These are phyloP conservation scores for Danaus melanippus DNA, from an alignment of 1,140 invertebrate species.

Conservation along the genomic window DNA sequence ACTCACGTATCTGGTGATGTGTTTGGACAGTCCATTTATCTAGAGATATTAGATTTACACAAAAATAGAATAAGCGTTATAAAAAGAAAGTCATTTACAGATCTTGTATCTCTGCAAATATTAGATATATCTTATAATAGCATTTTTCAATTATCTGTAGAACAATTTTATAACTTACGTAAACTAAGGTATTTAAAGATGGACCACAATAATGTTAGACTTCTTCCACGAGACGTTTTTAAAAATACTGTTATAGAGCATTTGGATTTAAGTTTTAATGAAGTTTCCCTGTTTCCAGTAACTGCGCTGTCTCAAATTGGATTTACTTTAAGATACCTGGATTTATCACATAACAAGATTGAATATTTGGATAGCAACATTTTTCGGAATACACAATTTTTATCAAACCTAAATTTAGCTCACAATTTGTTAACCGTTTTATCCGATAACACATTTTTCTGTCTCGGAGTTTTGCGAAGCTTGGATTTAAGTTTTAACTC, in stretches of 20 bases:
- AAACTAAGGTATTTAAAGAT: slow-evolving; percentile 84
- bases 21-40: slow-evolving; percentile 77
- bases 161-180: slow-evolving; percentile 85
- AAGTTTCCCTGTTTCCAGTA: slow-evolving; percentile 82
- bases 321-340: slow-evolving; percentile 81
- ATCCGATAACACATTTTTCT: slow-evolving; percentile 91
- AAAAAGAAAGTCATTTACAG: slow-evolving; percentile 82
- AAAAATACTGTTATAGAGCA: slow-evolving; percentile 85
- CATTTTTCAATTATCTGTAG: slow-evolving; percentile 82
- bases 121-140: slow-evolving; percentile 86
- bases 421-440: slow-evolving; percentile 87
- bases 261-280: slow-evolving; percentile 85
- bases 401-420: slow-evolving; percentile 84
- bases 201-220: slow-evolving; percentile 82
- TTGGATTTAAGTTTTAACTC: slow-evolving; percentile 87
- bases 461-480: slow-evolving; percentile 82
- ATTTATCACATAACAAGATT: slow-evolving; percentile 85
- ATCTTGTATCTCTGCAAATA: slow-evolving; percentile 80
- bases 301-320: slow-evolving; percentile 82
- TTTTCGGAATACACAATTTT: slow-evolving; percentile 85
- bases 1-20: slow-evolving; percentile 78
- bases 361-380: slow-evolving; percentile 91
- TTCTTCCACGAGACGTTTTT: slow-evolving; percentile 85
- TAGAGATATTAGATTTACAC: slow-evolving; percentile 83
- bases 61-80: slow-evolving; percentile 83